phyloP scores from a whole-genome alignment of 2,888 invertebrate genomes.

The Salticus scenicus region DNA sequence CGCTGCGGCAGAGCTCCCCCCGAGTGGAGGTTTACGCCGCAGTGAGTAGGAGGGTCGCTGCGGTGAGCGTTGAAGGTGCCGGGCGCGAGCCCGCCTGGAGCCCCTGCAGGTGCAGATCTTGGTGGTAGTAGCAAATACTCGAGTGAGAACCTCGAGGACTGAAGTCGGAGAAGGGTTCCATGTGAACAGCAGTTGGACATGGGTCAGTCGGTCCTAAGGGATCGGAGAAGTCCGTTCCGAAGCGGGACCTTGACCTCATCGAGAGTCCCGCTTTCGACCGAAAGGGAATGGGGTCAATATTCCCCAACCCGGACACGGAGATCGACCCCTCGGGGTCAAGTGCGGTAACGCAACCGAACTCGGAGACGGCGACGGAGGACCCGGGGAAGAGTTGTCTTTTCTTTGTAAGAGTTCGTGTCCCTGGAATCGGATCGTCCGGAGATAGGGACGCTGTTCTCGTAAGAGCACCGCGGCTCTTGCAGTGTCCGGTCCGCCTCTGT shows the following conservation, averaged over 20 bases:
- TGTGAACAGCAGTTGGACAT: constrained; percentile 79
- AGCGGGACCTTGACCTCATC: constrained; percentile 73
- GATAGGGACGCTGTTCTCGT: constrained; percentile 75
- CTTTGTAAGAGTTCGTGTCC: constrained; percentile 76
- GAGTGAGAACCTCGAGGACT: no score
- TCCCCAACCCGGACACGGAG: constrained; percentile 74
- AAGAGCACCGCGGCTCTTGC: constrained; percentile 77
- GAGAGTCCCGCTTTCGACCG: no score
- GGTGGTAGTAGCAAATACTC: no score
- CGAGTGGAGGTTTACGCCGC: no score
- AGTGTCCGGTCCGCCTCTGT: constrained; percentile 74
- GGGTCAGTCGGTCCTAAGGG: constrained; percentile 76
- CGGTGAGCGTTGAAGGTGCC: no score
- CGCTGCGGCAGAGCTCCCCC: no score
- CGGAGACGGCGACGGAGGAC: constrained; percentile 75
- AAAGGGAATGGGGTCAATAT: constrained; percentile 77
- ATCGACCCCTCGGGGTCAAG: constrained; percentile 67
- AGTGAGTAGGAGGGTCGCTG: no score
- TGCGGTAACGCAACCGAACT: constrained; percentile 76
- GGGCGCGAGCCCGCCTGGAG: no score
- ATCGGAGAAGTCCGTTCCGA: constrained; percentile 73
- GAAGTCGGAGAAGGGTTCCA: constrained; percentile 78
- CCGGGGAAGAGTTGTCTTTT: constrained; percentile 77
- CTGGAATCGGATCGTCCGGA: constrained; percentile 77
- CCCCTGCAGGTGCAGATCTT: no score